phyloP scores from a whole-genome alignment of 1,140 invertebrate species.

The Macrotrachela quadricornifera region DNA sequence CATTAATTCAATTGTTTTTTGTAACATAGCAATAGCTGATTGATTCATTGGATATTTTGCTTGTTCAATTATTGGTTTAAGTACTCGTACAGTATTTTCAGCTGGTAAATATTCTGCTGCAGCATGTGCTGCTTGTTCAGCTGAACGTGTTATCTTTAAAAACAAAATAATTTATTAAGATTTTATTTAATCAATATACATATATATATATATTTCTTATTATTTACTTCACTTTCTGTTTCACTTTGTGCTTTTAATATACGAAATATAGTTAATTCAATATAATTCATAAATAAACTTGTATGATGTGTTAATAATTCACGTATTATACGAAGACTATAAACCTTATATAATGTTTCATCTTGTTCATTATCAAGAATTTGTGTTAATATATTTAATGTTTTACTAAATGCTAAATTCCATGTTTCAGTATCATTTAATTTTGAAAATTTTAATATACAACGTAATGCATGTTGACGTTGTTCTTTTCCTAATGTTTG shows the following conservation, averaged over 20 bases:
- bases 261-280: slow-evolving; percentile 68
- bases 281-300: slow-evolving; percentile 54
- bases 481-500: no score
- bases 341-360: no score
- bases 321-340: slow-evolving; percentile 14
- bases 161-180: no score
- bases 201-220: no score
- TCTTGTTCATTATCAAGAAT: no score
- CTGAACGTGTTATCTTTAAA: neutral
- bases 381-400: no score
- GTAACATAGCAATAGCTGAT: slow-evolving; percentile 74
- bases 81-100: slow-evolving; percentile 41
- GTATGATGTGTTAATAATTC: slow-evolving; percentile 57
- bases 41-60: slow-evolving; percentile 61
- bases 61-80: slow-evolving; percentile 60
- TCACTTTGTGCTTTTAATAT: slow-evolving; percentile 43
- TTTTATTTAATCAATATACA: no score
- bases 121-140: slow-evolving; percentile 17
- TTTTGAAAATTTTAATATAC: no score
- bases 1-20: slow-evolving; percentile 38
- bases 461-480: no score
- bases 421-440: no score
- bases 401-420: no score
- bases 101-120: slow-evolving; percentile 49
- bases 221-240: no score